Base-by-base conservation (phyloP, 1,140 invertebrate species). In the Cotesia vestalis region DNA sequence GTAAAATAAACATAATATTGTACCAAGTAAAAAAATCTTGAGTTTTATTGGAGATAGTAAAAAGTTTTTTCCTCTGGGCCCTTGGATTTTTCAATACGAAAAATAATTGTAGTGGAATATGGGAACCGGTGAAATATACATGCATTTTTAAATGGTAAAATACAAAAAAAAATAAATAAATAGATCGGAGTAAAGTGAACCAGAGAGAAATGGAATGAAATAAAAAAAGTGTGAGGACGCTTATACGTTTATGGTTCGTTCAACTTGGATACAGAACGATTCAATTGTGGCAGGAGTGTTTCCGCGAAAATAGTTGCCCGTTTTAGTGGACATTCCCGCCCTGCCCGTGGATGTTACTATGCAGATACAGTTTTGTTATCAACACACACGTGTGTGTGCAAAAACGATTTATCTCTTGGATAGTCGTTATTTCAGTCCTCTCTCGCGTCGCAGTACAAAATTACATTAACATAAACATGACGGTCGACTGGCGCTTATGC, bases 381-480 rank as follows among this genome's bases (percentile, higher is more conserved):
- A 75, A 75, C 76, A 75, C 72, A 73, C 78, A 73, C 76, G 73
- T 73, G 78, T 78, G 78, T 76, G 77, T 73, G 75, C 76, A 75
- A 74, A 78, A 83, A 78, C 80, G 79, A 82, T 82, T 82, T 81
- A 83, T 83, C 80, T 83, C 78, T 62, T 64, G 71, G 75, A 73
- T 77, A 79, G 79, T 79, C 78, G 80, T 83, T 83, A 83, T 83
- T 83, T 82, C 79, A 81, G 78, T 61, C 73, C 69, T 61, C 66
- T 73, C 69, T 67, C 52, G 62, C 66, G 57, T 53, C 69, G 17
- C 55, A 38, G 73, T 72, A 73, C 78, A 78, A 83, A 83, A 83
- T 83, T 83, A 80, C 81, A 83, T 83, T 83, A 83, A 83, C 81
- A 83, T 83, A 83, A 83, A 82, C 79, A 80, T 78, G 74, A 68